A percentile compares a stretch with the other conserved stretches of the same genome.
These are phyloP conservation scores for Ditula angustiorana DNA, from an alignment of 2,888 invertebrate genomes.

Conservation along the genomic window DNA sequence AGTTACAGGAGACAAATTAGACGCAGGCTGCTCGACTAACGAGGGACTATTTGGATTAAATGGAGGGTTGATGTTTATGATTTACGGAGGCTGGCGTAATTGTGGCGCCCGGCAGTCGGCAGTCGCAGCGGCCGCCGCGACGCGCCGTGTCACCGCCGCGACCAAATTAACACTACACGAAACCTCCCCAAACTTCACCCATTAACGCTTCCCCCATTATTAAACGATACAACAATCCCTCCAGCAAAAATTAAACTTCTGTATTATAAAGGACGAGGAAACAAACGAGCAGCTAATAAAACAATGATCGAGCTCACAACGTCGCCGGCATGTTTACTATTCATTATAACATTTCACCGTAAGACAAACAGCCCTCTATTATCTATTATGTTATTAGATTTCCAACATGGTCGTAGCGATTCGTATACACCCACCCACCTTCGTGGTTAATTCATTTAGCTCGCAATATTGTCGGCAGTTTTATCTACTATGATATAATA, in stretches of 20 bases:
- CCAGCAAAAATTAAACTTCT: neutral
- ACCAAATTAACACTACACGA: neutral
- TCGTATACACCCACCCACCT: constrained; percentile 59
- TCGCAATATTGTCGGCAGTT: constrained; percentile 15
- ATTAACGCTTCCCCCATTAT: neutral
- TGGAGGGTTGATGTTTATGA: constrained; percentile 85
- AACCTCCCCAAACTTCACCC: neutral
- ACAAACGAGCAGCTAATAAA: constrained; percentile 52
- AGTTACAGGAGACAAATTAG: constrained; percentile 84
- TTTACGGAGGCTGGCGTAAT: constrained; percentile 82
- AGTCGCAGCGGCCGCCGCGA: constrained; percentile 51
- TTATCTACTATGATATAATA: constrained; percentile 11
- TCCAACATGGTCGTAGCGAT: constrained; percentile 64
- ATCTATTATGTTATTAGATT: constrained; percentile 74
- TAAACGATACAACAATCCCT: neutral
- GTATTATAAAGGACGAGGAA: neutral
- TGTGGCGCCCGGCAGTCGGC: constrained; percentile 81
- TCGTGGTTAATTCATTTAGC: constrained; percentile 41
- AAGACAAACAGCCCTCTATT: constrained; percentile 73
- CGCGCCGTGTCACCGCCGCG: constrained; percentile 14
- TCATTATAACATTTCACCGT: constrained; percentile 77
- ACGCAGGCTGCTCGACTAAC: constrained; percentile 84
- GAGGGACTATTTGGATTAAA: constrained; percentile 85
- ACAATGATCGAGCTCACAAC: constrained; percentile 64
- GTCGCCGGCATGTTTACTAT: constrained; percentile 75